phyloP scores from a whole-genome alignment of 2,797 vertebrate genomes.

The Microchirus variegatus region DNA sequence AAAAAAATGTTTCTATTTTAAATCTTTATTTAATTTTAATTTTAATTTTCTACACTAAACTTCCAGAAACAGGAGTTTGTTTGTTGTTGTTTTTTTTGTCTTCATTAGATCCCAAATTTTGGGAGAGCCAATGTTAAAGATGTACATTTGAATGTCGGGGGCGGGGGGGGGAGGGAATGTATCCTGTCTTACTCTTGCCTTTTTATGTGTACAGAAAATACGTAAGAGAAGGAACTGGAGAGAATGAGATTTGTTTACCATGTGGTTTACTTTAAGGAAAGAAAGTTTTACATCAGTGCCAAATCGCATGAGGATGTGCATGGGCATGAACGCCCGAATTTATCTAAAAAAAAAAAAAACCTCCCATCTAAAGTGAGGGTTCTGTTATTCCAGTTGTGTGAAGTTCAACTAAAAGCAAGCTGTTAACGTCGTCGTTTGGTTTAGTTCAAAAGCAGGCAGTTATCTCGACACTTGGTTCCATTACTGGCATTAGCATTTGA shows the following conservation, averaged over 20 bases:
- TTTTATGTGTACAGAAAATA: constrained; percentile 61
- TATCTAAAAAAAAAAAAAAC: constrained; percentile 51
- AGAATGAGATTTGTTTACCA: constrained; percentile 34
- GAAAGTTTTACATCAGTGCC: constrained; percentile 79
- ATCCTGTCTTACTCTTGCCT: constrained; percentile 77
- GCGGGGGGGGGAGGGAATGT: constrained; percentile 30
- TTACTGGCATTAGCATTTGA: constrained; percentile 34
- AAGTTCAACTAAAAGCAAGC: constrained; percentile 49
- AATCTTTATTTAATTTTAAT: constrained; percentile 71
- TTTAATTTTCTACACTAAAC: constrained; percentile 59
- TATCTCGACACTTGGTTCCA: constrained; percentile 28
- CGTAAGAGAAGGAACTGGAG: constrained; percentile 29
- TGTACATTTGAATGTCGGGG: constrained; percentile 81
- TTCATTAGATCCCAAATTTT: constrained; percentile 61
- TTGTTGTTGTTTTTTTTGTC: constrained; percentile 36
- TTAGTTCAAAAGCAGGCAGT: constrained; percentile 31
- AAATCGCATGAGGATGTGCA: constrained; percentile 76
- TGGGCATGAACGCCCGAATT: constrained; percentile 65
- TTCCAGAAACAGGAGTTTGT: constrained; percentile 51
- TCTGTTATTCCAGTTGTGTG: constrained; percentile 49
- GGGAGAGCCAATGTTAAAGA: constrained; percentile 70
- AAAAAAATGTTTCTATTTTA: constrained; percentile 60
- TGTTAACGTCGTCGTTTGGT: constrained; percentile 15
- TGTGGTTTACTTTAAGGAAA: constrained; percentile 60
- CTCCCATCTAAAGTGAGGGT: constrained; percentile 45